Evolutionary conservation across 1,140 invertebrate species (phyloP), one percentile per base, ranked within the genome.

Genomic region (Saxidomus purpurata): DNA sequence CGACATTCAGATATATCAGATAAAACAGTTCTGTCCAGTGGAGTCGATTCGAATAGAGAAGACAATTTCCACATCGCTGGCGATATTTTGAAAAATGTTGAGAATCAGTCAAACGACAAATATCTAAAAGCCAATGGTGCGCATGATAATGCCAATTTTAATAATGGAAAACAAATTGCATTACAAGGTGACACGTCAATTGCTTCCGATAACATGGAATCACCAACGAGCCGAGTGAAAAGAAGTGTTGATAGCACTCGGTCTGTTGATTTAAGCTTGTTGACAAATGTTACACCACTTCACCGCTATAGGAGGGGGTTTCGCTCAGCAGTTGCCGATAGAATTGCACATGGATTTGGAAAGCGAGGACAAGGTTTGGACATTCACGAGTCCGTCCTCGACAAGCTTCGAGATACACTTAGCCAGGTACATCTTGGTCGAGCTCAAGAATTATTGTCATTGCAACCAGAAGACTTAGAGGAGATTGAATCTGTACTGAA

Each of bases 341-440:
- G 85, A n/a, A 79, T 87, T n/a, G 85, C 85, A 1, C 85, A 87
- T 47, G 85, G 85, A 11, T 87, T 87, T 76, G 85, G 85, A 1
- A 87, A 87, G 31, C 25, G 85, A 55, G 13, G 13, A 36, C 15
- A 40, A 36, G n/a, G 17, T 34, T 25, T 38, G 25, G 19, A n/a
- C 34, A 1, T 28, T 11, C 1, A 40, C 25, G 40, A 38, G 17
- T 28, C 31, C 6, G n/a, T 34, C 49, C 25, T 49, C 43, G 28
- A 31, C 40, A 15, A 43, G 15, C 76, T 79, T 49, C 76, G 22
- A 25, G 25, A 79, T 25, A 13, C 28, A 19, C 31, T 47, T 15
- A 6, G 76, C 17, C 40, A 79, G 31, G 9, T 28, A 25, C 28
- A 47, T 1, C 40, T 79, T 19, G 34, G 25, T 31, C 67, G 34